Evolutionary conservation across 2,888 invertebrate genomes (phyloP), one percentile per base, ranked within the genome.

Genomic region (Arrhopalites spinosus): DNA sequence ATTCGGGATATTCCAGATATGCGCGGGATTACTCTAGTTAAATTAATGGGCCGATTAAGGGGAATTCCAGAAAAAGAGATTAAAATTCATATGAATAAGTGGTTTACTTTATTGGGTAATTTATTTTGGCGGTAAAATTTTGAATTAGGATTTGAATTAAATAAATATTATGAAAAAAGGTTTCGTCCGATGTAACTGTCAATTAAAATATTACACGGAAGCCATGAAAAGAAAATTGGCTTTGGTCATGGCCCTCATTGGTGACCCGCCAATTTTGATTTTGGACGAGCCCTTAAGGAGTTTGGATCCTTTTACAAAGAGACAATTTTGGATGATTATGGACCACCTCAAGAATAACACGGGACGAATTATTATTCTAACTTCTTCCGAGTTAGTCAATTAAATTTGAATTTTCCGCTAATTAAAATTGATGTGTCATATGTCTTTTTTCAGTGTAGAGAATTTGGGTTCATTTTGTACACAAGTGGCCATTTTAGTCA

Each of bases 261-360:
- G 74, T 0, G 74, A 74, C 17, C 74, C 74, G 2, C 74, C 74
- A 2, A 53, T 74, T n/a, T 15, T 74, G 1, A 23, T 74, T 20
- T 45, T 74, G n/a, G 74, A 74, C 25, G 74, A 74, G 17, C 74
- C 74, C 0, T 25, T 74, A 5, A 27, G 43, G 15, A 3, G 27
- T 7, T 23, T 74, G 25, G 74, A 67, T 68, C 68, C 74, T 36
- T 74, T 68, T 13, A 59, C 74, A 0, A 74, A 68, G 43, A 17
- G 68, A 15, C 74, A 74, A 27, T 74, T 74, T 59, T 74, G 74
- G 74, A 68, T 29, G 0, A 61, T 74, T 13, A 59, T 53, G 0
- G 56, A 68, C 1, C 67, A 74, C 23, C 27, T 74, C 5, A 8
- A 59, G 17, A 47, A 17, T 23, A 43, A 23, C 2, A 23, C 30